Evolutionary conservation across 2,888 invertebrate genomes (phyloP), one percentile per base, ranked within the genome.

Genomic region (Lycophotia porphyrea): DNA sequence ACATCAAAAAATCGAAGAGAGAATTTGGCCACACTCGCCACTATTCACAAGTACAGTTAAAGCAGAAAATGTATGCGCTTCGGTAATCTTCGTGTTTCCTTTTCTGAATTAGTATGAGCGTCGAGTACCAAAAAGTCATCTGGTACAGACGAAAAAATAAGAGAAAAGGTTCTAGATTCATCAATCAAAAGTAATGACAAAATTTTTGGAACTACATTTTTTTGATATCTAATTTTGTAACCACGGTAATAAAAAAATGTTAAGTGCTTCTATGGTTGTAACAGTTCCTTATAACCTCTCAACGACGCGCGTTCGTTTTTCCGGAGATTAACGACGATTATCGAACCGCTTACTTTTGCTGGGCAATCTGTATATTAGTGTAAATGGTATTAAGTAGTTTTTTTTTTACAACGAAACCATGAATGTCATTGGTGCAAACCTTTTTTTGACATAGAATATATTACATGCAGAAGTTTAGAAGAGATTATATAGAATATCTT

Each of bases 401-500:
- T 49, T 24, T 9, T 31, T 31, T 31, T 21, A 2, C 3, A 60
- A 60, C 21, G 9, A 60, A 21, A 21, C 9, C 21, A 31, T 21
- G 21, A 47, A n/a, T 36, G 13, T 5, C 9, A 52, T 31, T 63
- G 52, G 47, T 63, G 66, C 52, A 81, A 39, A 66, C 34, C 61
- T 81, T 81, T 70, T 52, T 52, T 21, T 18, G 52, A 60, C 5
- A 31, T 44, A 74, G 34, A 70, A 63, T 72, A 42, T 44, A 21
- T 44, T 63, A 58, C 84, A 81, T 80, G 81, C 81, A 80, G 5
- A 81, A 81, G 84, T 81, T 31, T 34, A 52, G 27, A 74, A 71
- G 13, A 58, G 36, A 47, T 34, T 63, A 4, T 34, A 39, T 34
- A 39, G 63, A 31, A 65, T 36, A 44, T 44, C 2, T 60, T 49